Base-by-base conservation (phyloP, 2,113 vertebrate genomes). In the Phylloscopus trochiloides region DNA sequence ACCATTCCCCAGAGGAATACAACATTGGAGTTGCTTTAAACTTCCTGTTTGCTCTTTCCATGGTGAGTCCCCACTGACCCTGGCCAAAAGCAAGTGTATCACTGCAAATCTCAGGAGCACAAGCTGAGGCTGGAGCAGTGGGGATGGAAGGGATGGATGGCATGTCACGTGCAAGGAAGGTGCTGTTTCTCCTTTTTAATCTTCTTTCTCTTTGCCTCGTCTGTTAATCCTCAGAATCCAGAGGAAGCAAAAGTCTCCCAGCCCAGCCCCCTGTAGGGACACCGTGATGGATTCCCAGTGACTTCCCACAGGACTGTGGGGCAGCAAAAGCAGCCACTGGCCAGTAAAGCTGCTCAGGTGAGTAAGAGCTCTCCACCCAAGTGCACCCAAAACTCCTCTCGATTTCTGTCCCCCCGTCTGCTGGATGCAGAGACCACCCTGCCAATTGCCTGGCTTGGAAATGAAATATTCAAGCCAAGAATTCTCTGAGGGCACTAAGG, bases 381-480 rank as follows among this genome's bases (percentile, higher is more conserved):
- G 12, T 8, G 18, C 4, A 1, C 18, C n/a, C 43, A 24, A 12
- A 8, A 19, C 31, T 67, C 48, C 65, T 48, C 45, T 36, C 76
- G 62, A 38, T 95, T 90, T 82, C 67, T 92, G 24, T n/a, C 45
- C 21, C 17, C 8, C 25, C 48, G 11, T 38, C 57, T 86, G 20
- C 40, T 91, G 47, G 29, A n/a, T 43, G 61, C 1, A 5, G 62
- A 86, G 50, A 76, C 67, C 67, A 94, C 75, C 51, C 51, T 3
- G 2, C 40, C 16, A 9, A 2, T 8, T 89, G 16, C 28, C 67
- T 73, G n/a, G 15, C 59, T 80, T 83, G 38, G 74, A 86, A 70
- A 77, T 76, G 43, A 88, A 93, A 92, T 71, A 90, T 76, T 90
- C 76, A 84, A 63, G 43, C 9, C 57, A 40, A 67, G 65, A 80